Evolutionary conservation across 1,140 invertebrate species (phyloP).

Genomic region (Cydia pomonella): DNA sequence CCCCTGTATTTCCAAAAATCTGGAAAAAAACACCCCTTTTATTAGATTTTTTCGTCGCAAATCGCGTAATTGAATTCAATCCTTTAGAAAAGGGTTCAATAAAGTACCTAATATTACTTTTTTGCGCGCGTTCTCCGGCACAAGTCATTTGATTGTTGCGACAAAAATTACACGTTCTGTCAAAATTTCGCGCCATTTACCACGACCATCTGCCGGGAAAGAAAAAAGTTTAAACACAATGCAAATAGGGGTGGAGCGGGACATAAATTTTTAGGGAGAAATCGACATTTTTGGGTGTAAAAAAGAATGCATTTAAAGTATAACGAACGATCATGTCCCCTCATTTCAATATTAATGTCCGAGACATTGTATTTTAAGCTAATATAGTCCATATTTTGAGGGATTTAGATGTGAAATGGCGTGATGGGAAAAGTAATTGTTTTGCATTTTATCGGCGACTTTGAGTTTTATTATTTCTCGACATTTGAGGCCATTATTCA

Average conservation of each 20-base stretch:
- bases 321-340: constrained; percentile 62
- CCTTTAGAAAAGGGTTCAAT: constrained; percentile 77
- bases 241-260: constrained; percentile 74
- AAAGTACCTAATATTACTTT: constrained; percentile 66
- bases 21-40: constrained; percentile 69
- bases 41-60: constrained; percentile 57
- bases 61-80: constrained; percentile 75
- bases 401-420: constrained; percentile 35
- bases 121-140: constrained; percentile 46
- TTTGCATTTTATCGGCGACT: constrained; percentile 38
- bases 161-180: constrained; percentile 75
- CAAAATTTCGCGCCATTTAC: constrained; percentile 79
- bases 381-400: constrained; percentile 29
- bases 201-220: constrained; percentile 64
- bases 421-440: constrained; percentile 21
- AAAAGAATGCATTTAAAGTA: constrained; percentile 75
- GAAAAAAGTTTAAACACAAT: constrained; percentile 76
- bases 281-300: constrained; percentile 68
- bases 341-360: constrained; percentile 72
- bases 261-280: constrained; percentile 79
- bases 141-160: constrained; percentile 63
- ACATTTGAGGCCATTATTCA: constrained; percentile 37
- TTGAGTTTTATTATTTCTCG: constrained; percentile 43
- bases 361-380: constrained; percentile 25
- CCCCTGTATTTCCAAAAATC: constrained; percentile 66